Evolutionary conservation across 2,888 invertebrate species (phyloP).

Genomic region (Rhaphigaster nebulosa): DNA sequence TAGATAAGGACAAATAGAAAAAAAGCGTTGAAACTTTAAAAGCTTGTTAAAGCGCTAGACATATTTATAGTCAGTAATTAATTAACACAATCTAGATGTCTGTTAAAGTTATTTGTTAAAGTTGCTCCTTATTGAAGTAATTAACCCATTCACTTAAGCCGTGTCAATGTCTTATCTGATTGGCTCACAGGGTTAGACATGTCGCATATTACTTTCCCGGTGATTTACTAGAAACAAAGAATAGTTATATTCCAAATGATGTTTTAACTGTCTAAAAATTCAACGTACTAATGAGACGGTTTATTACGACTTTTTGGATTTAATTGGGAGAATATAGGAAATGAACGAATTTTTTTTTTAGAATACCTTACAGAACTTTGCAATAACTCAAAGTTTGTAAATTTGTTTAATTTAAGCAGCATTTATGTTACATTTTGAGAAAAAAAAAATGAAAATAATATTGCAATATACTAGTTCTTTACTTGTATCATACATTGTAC

Average conservation of each 20-base stretch:
- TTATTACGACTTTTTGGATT: no score
- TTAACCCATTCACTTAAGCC: neutral
- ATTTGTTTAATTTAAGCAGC: no score
- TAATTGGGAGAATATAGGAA: no score
- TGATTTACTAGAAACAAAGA: neutral
- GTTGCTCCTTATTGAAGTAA: neutral
- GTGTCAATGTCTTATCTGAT: neutral
- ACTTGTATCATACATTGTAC: no score
- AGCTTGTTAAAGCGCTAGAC: neutral
- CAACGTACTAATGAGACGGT: no score
- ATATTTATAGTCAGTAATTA: neutral
- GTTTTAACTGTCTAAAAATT: no score
- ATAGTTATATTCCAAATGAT: neutral
- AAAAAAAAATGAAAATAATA: no score
- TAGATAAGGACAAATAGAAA: neutral
- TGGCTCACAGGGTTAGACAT: neutral
- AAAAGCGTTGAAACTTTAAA: neutral
- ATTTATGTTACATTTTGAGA: no score
- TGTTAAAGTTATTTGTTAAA: neutral
- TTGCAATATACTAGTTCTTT: no score
- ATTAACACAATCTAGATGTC: conserved; percentile 15
- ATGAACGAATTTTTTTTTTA: no score
- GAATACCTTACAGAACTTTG: no score
- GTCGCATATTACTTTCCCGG: neutral
- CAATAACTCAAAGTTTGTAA: no score